These are phyloP conservation scores for Crotalus tigris DNA, from an alignment of 2,113 vertebrate species.

Conservation along the genomic window DNA sequence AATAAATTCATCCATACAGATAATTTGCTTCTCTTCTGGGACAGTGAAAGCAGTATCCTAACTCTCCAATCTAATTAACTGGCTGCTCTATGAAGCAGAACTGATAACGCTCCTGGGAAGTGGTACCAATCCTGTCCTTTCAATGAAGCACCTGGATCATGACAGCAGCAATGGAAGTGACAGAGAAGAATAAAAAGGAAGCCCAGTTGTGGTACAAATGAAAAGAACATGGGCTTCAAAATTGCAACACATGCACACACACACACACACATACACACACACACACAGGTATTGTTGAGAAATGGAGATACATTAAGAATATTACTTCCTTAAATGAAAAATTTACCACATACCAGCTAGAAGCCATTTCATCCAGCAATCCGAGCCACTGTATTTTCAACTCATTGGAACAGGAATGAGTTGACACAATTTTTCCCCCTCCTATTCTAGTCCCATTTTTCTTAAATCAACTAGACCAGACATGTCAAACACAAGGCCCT, in stretches of 20 bases:
- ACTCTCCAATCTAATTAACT: not conserved
- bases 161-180: slow-evolving; percentile 11
- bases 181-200: not conserved
- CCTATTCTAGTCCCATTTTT: not conserved
- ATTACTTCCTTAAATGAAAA: not conserved
- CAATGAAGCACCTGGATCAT: not conserved
- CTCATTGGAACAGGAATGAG: not conserved
- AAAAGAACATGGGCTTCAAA: not conserved
- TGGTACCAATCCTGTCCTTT: not conserved
- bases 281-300: not conserved
- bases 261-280: no score
- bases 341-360: not conserved
- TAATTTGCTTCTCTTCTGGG: slow-evolving; percentile 1
- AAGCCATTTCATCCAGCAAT: not conserved
- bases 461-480: not conserved
- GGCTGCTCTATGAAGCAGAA: not conserved
- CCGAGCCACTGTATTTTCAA: not conserved
- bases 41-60: slow-evolving; percentile 12
- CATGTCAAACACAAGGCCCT: no score
- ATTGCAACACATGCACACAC: not conserved
- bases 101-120: slow-evolving; percentile 13
- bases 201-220: not conserved
- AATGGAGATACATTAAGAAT: not conserved
- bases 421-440: no score
- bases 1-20: slow-evolving; percentile 41